Evolutionary conservation across 2,797 vertebrate genomes (phyloP).

Genomic region (Xiphophorus birchmanni): DNA sequence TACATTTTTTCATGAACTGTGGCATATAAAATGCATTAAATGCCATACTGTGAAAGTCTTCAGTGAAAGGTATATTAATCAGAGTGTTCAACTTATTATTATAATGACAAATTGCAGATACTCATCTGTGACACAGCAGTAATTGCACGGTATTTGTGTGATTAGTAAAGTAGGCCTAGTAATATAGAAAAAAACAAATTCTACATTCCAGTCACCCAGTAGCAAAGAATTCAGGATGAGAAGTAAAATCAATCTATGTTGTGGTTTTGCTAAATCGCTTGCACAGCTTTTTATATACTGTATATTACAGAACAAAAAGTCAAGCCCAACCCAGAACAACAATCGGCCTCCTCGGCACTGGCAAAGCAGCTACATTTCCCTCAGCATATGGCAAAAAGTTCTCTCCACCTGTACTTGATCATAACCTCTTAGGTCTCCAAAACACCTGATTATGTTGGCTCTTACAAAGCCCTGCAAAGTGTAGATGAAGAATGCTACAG

Average conservation of each 20-base stretch:
- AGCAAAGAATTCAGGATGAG: background rate
- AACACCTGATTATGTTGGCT: background rate
- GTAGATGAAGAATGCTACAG: background rate
- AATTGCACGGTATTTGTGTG: background rate
- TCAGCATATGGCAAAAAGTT: background rate
- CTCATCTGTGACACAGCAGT: background rate
- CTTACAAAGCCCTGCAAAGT: background rate
- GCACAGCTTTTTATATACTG: background rate
- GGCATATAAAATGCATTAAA: conserved; percentile 7
- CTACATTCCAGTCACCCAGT: background rate
- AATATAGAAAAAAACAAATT: background rate
- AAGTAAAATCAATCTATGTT: background rate
- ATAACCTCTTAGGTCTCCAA: background rate
- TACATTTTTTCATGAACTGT: background rate
- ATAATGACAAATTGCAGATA: background rate
- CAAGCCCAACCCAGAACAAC: background rate
- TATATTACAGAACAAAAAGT: background rate
- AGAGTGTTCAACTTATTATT: background rate
- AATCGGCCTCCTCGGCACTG: background rate
- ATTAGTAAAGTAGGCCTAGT: background rate
- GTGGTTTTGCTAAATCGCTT: background rate
- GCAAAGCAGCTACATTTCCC: background rate
- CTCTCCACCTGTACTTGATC: background rate
- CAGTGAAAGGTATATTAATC: background rate
- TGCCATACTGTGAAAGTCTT: background rate